Evolutionary conservation across 2,113 vertebrate genomes (phyloP).

Genomic region (Scartelaos histophorus): DNA sequence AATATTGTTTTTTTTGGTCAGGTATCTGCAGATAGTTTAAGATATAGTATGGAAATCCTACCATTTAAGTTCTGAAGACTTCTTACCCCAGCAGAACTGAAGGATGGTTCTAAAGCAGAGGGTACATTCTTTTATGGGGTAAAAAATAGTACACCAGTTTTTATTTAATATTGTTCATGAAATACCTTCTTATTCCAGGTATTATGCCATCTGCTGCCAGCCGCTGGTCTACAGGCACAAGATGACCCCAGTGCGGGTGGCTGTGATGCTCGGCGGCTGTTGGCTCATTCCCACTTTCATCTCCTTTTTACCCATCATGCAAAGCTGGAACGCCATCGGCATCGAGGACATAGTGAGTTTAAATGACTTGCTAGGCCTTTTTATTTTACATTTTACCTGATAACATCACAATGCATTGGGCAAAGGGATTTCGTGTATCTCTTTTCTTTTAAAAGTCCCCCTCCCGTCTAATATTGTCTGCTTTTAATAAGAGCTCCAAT

Average conservation of each 20-base stretch:
- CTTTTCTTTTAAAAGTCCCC: conserved; percentile 9
- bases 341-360: conserved; percentile 78
- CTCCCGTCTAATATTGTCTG: conserved; percentile 40
- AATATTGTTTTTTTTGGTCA: too few species aligned
- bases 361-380: too few species aligned
- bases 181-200: conserved; percentile 61
- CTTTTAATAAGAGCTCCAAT: conserved; percentile 59
- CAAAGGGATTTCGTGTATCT: conserved; percentile 20
- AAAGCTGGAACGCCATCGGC: conserved; percentile 82
- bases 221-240: conserved; percentile 82
- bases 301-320: conserved; percentile 84
- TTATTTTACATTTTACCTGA: not conserved
- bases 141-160: too few species aligned
- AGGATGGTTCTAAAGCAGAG: too few species aligned
- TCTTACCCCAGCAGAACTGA: too few species aligned
- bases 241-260: conserved; percentile 79
- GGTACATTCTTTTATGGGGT: too few species aligned
- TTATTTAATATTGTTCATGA: not conserved
- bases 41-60: too few species aligned
- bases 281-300: conserved; percentile 82
- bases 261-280: conserved; percentile 79
- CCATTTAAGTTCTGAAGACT: too few species aligned
- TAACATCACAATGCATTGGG: not conserved
- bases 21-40: too few species aligned
- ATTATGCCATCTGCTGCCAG: conserved; percentile 83